Evolutionary conservation across 2,113 vertebrate species (phyloP).

Genomic region (Papio anubis): DNA sequence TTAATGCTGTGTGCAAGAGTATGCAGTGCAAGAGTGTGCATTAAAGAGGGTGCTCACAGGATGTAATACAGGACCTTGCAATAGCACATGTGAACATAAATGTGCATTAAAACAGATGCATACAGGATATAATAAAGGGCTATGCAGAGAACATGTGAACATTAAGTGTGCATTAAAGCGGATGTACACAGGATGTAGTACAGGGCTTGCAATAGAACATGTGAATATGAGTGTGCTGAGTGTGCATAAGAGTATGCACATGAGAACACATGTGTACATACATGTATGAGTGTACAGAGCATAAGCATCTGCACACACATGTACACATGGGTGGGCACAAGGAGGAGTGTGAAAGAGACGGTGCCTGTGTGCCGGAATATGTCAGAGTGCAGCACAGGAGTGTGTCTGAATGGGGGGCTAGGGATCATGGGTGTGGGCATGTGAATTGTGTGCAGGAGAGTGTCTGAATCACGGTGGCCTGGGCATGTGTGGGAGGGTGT

Average conservation of each 20-base stretch:
- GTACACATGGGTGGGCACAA: background rate
- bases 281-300: background rate
- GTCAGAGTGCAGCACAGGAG: fast-evolving
- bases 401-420: too few relatives aligned
- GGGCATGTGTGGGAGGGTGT: background rate
- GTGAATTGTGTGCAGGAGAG: background rate
- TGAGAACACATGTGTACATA: background rate
- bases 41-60: background rate
- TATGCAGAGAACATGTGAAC: background rate
- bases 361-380: fast-evolving
- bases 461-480: background rate
- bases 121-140: background rate
- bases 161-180: background rate
- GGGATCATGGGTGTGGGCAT: background rate
- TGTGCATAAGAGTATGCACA: background rate
- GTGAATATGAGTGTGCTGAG: background rate
- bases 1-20: background rate
- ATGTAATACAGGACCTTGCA: background rate
- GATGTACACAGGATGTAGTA: background rate
- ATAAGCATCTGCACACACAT: background rate
- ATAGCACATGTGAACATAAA: background rate
- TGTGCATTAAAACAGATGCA: background rate
- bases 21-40: background rate
- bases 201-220: background rate
- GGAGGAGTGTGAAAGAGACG: background rate